phyloP scores from a whole-genome alignment of 2,888 invertebrate species.

The Volucella zonaria region DNA sequence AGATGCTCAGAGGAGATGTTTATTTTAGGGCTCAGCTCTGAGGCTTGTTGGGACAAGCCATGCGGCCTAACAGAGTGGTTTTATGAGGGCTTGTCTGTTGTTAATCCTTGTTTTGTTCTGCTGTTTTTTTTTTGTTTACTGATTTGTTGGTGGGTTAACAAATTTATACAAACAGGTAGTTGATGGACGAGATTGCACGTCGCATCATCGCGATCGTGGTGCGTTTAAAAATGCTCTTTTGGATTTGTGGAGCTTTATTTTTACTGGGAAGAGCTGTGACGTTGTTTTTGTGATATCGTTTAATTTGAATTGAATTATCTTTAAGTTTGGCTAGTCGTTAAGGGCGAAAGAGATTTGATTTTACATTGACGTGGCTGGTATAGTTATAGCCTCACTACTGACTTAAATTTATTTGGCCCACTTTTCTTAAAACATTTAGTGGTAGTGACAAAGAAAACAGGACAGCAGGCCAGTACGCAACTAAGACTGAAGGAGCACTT shows the following conservation, averaged over 20 bases:
- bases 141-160: conserved; percentile 62
- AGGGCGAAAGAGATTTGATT: no score
- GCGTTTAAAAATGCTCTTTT: conserved; percentile 38
- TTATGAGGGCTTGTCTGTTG: conserved; percentile 55
- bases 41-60: not conserved
- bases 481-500: no score
- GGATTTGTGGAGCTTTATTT: conserved; percentile 16
- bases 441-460: no score
- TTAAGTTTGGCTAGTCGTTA: no score
- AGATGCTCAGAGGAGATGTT: conserved; percentile 47
- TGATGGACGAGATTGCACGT: conserved; percentile 60
- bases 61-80: conserved; percentile 18
- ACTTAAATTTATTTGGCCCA: no score
- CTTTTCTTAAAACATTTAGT: no score
- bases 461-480: no score
- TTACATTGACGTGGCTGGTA: no score
- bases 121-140: conserved; percentile 29
- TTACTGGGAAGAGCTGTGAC: not conserved
- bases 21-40: conserved; percentile 38
- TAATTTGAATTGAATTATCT: not conserved
- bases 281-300: not conserved
- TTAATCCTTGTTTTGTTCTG: conserved; percentile 61
- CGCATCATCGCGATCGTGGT: conserved; percentile 1
- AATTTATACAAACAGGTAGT: conserved; percentile 67
- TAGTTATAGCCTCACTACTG: no score